Percentiles rank a stretch among this genome's conserved stretches.
phyloP scores from a whole-genome alignment of 1,140 invertebrate genomes.

The Pseudomyrmex dendroicus region DNA sequence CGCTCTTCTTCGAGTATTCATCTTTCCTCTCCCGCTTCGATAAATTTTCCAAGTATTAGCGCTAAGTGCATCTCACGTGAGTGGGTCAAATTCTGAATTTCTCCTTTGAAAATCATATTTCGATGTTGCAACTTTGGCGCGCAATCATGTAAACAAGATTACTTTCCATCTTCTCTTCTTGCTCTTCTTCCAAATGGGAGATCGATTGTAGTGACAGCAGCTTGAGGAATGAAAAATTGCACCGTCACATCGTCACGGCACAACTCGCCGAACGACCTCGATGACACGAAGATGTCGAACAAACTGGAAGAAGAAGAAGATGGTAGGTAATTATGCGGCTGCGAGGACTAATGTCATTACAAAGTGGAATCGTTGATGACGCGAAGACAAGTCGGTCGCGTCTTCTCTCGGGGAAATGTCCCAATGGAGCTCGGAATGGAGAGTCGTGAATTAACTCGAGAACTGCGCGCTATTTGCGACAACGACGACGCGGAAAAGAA shows the following conservation, averaged over 20 bases:
- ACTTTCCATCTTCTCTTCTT: neutral
- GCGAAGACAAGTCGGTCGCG: neutral
- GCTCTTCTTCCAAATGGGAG: neutral
- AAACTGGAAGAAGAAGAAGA: slow-evolving; percentile 25
- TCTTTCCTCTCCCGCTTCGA: neutral
- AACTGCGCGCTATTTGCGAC: neutral
- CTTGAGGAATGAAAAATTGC: slow-evolving; percentile 50
- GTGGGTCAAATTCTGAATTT: no score
- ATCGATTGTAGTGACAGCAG: slow-evolving; percentile 39
- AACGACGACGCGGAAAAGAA: neutral
- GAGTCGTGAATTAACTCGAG: slow-evolving; percentile 46
- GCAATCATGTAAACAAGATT: slow-evolving; percentile 47
- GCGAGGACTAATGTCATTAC: slow-evolving; percentile 44
- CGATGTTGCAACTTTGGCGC: neutral
- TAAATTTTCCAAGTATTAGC: slow-evolving; percentile 19
- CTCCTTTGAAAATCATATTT: neutral
- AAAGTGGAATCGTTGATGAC: slow-evolving; percentile 25
- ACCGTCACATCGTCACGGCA: slow-evolving; percentile 28
- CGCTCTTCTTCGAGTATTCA: neutral
- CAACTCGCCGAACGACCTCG: slow-evolving; percentile 37
- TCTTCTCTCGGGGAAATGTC: neutral
- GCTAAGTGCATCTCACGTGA: neutral
- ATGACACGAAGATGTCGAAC: slow-evolving; percentile 29
- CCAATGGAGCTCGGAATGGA: slow-evolving; percentile 22
- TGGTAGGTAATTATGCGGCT: slow-evolving; percentile 33